A percentile compares a stretch with the other conserved stretches of the same genome.
Evolutionary conservation across 2,113 vertebrate species (phyloP).

Genomic region (Delphinus delphis): DNA sequence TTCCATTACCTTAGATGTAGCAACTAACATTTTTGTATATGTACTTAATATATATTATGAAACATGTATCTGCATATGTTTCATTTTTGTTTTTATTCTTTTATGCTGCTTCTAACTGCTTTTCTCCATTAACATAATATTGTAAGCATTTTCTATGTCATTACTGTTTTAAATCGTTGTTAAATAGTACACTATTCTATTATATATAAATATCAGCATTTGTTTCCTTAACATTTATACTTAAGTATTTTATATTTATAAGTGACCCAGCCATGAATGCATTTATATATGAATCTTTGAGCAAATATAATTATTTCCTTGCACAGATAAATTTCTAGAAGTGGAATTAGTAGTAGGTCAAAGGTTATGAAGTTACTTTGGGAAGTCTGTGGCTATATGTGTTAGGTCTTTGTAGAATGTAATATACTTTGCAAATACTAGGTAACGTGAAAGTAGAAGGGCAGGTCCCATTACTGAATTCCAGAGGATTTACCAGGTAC

Average conservation of each 20-base stretch:
- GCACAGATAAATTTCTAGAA: not conserved
- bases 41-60: not conserved
- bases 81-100: not conserved
- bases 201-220: not conserved
- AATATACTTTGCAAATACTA: not conserved
- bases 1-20: not conserved
- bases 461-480: not conserved
- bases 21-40: not conserved
- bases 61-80: not conserved
- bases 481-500: not conserved
- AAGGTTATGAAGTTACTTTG: not conserved
- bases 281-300: not conserved
- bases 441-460: not conserved
- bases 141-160: not conserved
- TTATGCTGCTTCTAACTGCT: not conserved
- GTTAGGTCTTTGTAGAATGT: not conserved
- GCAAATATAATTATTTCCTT: not conserved
- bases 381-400: not conserved
- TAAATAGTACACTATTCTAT: not conserved
- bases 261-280: not conserved
- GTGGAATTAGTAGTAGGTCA: not conserved
- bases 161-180: constrained; percentile 7
- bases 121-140: not conserved
- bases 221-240: not conserved
- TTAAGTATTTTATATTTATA: not conserved